phyloP scores from a whole-genome alignment of 2,888 invertebrate species.

The Limenitis camilla region DNA sequence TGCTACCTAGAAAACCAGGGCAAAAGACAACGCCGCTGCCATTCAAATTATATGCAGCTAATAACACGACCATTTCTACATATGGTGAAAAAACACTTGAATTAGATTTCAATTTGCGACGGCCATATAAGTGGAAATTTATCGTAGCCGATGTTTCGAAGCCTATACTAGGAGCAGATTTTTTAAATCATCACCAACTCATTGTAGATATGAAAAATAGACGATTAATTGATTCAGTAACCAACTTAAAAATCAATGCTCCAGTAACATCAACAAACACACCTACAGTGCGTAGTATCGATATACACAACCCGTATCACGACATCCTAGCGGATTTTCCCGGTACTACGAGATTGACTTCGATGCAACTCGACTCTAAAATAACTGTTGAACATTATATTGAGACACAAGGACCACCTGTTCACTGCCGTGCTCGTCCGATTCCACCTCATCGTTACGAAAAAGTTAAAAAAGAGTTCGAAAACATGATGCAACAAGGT shows the following conservation, averaged over 20 bases:
- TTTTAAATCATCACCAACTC: constrained; percentile 14
- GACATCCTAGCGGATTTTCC: constrained; percentile 6
- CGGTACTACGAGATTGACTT: constrained; percentile 8
- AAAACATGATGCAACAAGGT: constrained; percentile 17
- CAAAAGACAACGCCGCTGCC: not conserved
- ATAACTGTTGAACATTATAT: constrained; percentile 18
- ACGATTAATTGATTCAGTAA: constrained; percentile 13
- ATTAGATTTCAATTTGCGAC: constrained; percentile 12
- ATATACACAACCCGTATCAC: not conserved
- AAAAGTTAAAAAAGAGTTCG: constrained; percentile 13
- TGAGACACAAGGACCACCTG: constrained; percentile 13
- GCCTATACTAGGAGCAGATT: constrained; percentile 20
- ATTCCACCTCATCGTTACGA: constrained; percentile 13
- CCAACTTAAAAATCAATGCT: too few species aligned
- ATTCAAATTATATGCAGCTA: constrained; percentile 17
- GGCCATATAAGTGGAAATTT: constrained; percentile 15
- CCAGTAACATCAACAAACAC: not conserved
- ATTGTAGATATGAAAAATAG: constrained; percentile 11
- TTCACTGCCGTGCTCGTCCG: constrained; percentile 8
- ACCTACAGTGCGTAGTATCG: not conserved
- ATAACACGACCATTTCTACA: constrained; percentile 17
- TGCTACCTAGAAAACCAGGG: not conserved
- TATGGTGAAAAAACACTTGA: constrained; percentile 15
- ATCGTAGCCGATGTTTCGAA: constrained; percentile 14
- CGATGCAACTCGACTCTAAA: too few species aligned